phyloP scores from a whole-genome alignment of 2,113 vertebrate species.

The Dasypus novemcinctus region DNA sequence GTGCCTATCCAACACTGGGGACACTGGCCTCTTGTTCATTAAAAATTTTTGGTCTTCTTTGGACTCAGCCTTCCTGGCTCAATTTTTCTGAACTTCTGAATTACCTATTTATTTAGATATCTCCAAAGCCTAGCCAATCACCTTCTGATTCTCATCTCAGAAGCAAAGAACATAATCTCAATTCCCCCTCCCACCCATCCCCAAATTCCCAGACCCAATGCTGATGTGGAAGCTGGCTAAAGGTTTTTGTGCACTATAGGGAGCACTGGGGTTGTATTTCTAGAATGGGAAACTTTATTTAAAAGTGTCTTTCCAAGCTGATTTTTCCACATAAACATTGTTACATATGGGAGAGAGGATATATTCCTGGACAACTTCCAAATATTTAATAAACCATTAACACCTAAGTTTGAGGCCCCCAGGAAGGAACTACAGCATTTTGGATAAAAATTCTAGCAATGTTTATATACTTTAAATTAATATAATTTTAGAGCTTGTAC shows the following conservation, averaged over 20 bases:
- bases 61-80: background rate
- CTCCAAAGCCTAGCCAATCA: background rate
- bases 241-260: constrained; percentile 7
- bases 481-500: background rate
- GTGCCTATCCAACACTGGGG: background rate
- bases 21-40: background rate
- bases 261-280: constrained; percentile 4
- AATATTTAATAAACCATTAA: constrained; percentile 44
- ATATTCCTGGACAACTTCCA: constrained; percentile 41
- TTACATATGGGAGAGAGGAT: constrained; percentile 28
- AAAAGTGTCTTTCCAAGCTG: constrained; percentile 34
- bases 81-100: background rate
- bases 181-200: background rate
- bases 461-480: constrained; percentile 54
- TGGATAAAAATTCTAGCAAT: constrained; percentile 58
- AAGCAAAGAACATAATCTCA: background rate
- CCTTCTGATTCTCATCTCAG: background rate
- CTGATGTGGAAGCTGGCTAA: background rate
- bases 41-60: background rate
- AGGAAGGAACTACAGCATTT: constrained; percentile 26
- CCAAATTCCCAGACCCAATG: background rate
- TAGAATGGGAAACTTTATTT: constrained; percentile 23
- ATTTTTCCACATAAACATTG: background rate
- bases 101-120: background rate
- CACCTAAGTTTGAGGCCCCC: constrained; percentile 44